Evolutionary conservation across 1,140 invertebrate species (phyloP).

Genomic region (Octopus bimaculoides): DNA sequence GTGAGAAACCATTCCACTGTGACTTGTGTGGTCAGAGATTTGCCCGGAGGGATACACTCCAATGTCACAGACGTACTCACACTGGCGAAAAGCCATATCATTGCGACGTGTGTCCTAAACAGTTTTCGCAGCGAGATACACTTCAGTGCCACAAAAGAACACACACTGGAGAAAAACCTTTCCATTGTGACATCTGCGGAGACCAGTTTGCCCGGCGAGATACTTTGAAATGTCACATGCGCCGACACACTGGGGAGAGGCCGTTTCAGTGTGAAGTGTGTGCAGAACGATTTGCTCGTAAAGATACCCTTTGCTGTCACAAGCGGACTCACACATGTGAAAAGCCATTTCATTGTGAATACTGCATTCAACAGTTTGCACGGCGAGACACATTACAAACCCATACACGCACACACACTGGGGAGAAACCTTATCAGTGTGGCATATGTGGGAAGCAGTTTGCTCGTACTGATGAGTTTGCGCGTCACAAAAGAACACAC

Average conservation of each 20-base stretch:
- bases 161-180: constrained; percentile 62
- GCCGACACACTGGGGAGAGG: constrained; percentile 5
- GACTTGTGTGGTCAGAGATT: constrained; percentile 62
- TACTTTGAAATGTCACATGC: background rate
- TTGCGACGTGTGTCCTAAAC: constrained; percentile 84
- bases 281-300: constrained; percentile 76
- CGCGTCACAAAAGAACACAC: constrained; percentile 41
- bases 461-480: constrained; percentile 25
- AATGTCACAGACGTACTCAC: constrained; percentile 61
- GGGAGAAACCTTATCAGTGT: constrained; percentile 24
- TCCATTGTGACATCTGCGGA: constrained; percentile 10
- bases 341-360: constrained; percentile 94
- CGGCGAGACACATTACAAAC: constrained; percentile 23
- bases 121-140: constrained; percentile 84
- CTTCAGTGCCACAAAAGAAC: constrained; percentile 71
- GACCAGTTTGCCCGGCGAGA: background rate
- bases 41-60: constrained; percentile 79
- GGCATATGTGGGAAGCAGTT: constrained; percentile 21
- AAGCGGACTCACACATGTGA: constrained; percentile 93
- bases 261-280: constrained; percentile 14
- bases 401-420: constrained; percentile 23
- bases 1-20: constrained; percentile 9
- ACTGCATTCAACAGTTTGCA: constrained; percentile 65
- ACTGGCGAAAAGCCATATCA: constrained; percentile 59
- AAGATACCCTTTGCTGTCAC: constrained; percentile 90